Evolutionary conservation across 2,888 invertebrate species (phyloP), one percentile per base, ranked within the genome.

Genomic region (Orchesella flavescens): DNA sequence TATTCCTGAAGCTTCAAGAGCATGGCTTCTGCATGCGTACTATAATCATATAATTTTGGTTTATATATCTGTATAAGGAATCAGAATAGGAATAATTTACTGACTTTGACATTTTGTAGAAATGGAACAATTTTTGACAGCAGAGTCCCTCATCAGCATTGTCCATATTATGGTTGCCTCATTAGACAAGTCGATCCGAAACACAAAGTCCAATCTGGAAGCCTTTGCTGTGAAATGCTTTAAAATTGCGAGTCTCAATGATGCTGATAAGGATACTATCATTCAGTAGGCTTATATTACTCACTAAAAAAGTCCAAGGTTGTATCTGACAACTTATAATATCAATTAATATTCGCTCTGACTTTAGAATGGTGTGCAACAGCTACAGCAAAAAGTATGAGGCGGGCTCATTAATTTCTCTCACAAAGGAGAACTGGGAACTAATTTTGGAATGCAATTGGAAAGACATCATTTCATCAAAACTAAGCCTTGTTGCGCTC

Each of bases 1-100:
- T 95, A 0, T 95, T 96, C 7, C 94, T 94, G 0, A 92, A 93
- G 89, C 90, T 96, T 71, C 92, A 93, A 66, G 95, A 96, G 73
- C 93, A 93, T 89, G 96, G 95, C 13, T 96, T 94, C 89, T 92
- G 92, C 87, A 94, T 96, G 87, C 93, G 95, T 92, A 90, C 34
- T 34, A 91, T 91, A 89, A 53, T 13, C 34, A n/a, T 46, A 76
- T 43, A 4, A 15, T 57, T 66, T n/a, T n/a, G n/a, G n/a, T n/a
- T n/a, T n/a, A n/a, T n/a, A n/a, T n/a, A n/a, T n/a, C n/a, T n/a
- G n/a, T n/a, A n/a, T n/a, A n/a, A n/a, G n/a, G n/a, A n/a, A n/a
- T n/a, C n/a, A n/a, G n/a, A n/a, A n/a, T n/a, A n/a, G n/a, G n/a
- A n/a, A n/a, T n/a, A n/a, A n/a, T n/a, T n/a, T n/a, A n/a, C n/a